Percentiles rank a stretch among this genome's conserved stretches.
phyloP scores from a whole-genome alignment of 2,888 invertebrate species.

The Siphonodentalium dalli region DNA sequence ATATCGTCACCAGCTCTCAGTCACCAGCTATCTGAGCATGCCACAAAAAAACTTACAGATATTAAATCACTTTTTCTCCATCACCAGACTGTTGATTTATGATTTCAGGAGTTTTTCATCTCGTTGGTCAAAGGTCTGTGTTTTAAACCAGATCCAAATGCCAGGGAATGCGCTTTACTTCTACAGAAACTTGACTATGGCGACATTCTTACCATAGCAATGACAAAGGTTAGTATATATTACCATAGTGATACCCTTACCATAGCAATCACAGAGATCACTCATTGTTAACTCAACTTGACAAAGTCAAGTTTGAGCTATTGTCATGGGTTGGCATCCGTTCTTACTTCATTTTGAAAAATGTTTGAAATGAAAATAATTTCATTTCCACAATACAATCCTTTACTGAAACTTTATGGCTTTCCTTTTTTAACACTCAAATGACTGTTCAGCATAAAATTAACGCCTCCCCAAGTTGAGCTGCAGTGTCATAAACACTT shows the following conservation, averaged over 20 bases:
- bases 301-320: no score
- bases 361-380: no score
- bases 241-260: not conserved
- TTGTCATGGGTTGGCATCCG: no score
- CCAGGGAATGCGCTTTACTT: conserved; percentile 70
- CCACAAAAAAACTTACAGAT: not conserved
- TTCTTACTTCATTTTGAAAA: no score
- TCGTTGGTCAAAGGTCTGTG: conserved; percentile 64
- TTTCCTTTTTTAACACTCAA: no score
- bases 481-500: no score
- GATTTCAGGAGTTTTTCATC: conserved; percentile 59
- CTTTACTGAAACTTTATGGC: no score
- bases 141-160: conserved; percentile 60
- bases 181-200: conserved; percentile 71
- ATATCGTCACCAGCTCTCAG: no score
- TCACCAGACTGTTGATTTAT: not conserved
- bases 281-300: not conserved
- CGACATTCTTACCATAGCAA: conserved; percentile 67
- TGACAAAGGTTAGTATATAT: conserved; percentile 52
- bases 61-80: not conserved
- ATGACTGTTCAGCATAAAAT: no score
- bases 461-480: no score
- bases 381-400: no score
- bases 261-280: not conserved
- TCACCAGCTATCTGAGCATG: no score